Conservation (phyloP, 2,113 vertebrate species). For the Zosterops hypoxanthus region DNA sequence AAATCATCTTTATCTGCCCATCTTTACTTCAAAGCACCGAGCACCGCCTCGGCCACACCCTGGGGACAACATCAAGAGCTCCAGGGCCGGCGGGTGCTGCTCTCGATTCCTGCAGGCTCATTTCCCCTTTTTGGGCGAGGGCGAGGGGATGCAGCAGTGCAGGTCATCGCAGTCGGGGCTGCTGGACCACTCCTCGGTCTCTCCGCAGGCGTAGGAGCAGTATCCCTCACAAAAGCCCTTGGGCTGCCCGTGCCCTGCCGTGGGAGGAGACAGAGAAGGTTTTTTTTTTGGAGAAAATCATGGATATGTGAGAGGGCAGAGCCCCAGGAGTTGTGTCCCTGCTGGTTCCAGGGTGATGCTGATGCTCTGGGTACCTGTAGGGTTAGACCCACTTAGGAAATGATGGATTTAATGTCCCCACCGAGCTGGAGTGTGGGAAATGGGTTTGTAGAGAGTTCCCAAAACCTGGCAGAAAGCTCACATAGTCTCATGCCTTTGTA, state of each 20-base stretch:
- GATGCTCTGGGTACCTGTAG: not conserved
- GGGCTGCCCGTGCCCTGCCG: not conserved
- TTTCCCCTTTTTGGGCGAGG: conserved; percentile 23
- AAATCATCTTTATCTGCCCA: not conserved
- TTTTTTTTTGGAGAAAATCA: not conserved
- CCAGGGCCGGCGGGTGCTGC: fast-evolving
- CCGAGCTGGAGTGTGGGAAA: not conserved
- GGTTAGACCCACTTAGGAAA: not conserved
- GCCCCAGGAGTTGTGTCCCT: not conserved
- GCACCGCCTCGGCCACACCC: fast-evolving
- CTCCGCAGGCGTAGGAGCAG: not conserved
- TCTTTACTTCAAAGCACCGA: conserved; percentile 2
- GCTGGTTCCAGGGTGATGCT: not conserved
- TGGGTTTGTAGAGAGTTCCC: no score
- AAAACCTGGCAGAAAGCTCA: no score
- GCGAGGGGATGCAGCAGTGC: conserved; percentile 40
- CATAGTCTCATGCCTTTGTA: no score
- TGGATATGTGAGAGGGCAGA: fast-evolving
- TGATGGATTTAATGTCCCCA: fast-evolving
- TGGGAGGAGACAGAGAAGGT: not conserved
- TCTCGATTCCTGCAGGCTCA: not conserved
- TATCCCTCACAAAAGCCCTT: not conserved
- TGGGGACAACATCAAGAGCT: fast-evolving
- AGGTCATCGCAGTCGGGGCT: not conserved
- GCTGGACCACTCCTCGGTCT: conserved; percentile 18